Conservation (phyloP, 2,888 invertebrate species). For the Rhagophthalmus giganteus region DNA sequence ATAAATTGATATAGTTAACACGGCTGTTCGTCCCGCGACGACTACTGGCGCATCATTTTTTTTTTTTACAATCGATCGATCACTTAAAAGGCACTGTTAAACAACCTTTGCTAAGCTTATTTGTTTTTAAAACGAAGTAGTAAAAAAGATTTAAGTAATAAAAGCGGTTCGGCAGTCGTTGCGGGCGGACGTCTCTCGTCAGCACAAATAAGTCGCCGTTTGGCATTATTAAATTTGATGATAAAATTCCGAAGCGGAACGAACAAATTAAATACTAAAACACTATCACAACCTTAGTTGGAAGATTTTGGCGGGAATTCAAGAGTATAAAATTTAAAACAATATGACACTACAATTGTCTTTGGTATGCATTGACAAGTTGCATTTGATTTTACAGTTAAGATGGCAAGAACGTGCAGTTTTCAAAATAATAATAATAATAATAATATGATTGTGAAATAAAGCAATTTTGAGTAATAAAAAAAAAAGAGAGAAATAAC, state of each 20-base stretch:
- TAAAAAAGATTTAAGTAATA: no score
- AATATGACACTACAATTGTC: slow-evolving; percentile 53
- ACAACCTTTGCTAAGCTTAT: background rate
- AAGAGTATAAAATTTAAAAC: slow-evolving; percentile 30
- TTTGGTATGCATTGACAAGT: slow-evolving; percentile 54
- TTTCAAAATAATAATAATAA: slow-evolving; percentile 26
- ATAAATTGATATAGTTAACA: slow-evolving; percentile 14
- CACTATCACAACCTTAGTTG: slow-evolving; percentile 57
- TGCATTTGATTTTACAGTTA: slow-evolving; percentile 38
- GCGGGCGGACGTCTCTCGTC: no score
- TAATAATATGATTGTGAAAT: no score
- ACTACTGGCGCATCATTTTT: slow-evolving; percentile 1
- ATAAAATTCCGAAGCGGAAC: slow-evolving; percentile 28
- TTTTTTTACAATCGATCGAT: no score
- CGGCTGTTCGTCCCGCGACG: background rate
- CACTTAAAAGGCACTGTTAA: background rate
- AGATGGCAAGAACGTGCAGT: slow-evolving; percentile 43
- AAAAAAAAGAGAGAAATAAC: no score
- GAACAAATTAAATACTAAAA: slow-evolving; percentile 46
- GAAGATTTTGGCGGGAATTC: slow-evolving; percentile 55
- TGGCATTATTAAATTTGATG: slow-evolving; percentile 11
- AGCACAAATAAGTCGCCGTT: slow-evolving; percentile 1
- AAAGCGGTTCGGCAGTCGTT: no score
- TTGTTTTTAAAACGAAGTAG: background rate
- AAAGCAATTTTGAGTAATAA: no score